Conservation (phyloP, 2,113 vertebrate genomes). For the Xiphophorus couchianus region DNA sequence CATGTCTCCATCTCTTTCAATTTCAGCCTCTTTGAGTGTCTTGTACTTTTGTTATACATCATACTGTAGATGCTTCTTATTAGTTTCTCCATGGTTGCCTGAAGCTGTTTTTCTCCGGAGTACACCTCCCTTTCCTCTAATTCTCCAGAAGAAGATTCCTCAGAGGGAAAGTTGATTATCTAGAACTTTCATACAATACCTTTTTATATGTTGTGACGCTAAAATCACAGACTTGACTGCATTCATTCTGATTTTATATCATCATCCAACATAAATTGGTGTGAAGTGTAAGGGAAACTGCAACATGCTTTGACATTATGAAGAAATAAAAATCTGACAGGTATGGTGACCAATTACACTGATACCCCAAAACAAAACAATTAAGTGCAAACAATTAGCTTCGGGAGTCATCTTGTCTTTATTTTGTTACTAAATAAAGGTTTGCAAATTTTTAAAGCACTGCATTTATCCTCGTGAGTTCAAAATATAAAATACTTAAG, state of each 20-base stretch:
- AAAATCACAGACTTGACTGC: neutral
- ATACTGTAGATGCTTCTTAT: constrained; percentile 15
- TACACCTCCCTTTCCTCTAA: constrained; percentile 15
- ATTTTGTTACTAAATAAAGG: too few relatives aligned
- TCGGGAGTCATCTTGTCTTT: too few relatives aligned
- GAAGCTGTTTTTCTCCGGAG: constrained; percentile 31
- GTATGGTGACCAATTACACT: too few relatives aligned
- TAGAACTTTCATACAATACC: too few relatives aligned
- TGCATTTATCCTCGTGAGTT: too few relatives aligned
- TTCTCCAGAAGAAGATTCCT: constrained; percentile 5
- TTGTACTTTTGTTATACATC: constrained; percentile 21
- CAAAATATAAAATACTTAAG: too few relatives aligned
- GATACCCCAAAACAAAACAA: too few relatives aligned
- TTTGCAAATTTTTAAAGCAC: too few relatives aligned
- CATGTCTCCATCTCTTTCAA: neutral
- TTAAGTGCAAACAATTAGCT: too few relatives aligned
- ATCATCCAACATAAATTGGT: neutral
- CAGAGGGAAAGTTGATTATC: neutral
- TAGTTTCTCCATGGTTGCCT: constrained; percentile 24
- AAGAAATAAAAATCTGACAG: too few relatives aligned
- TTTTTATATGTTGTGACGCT: neutral
- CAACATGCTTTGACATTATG: too few relatives aligned
- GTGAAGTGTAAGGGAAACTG: neutral
- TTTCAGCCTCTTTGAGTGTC: constrained; percentile 21
- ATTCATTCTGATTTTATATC: neutral